Evolutionary conservation across 2,888 invertebrate genomes (phyloP).

Genomic region (Galerucella pusilla): DNA sequence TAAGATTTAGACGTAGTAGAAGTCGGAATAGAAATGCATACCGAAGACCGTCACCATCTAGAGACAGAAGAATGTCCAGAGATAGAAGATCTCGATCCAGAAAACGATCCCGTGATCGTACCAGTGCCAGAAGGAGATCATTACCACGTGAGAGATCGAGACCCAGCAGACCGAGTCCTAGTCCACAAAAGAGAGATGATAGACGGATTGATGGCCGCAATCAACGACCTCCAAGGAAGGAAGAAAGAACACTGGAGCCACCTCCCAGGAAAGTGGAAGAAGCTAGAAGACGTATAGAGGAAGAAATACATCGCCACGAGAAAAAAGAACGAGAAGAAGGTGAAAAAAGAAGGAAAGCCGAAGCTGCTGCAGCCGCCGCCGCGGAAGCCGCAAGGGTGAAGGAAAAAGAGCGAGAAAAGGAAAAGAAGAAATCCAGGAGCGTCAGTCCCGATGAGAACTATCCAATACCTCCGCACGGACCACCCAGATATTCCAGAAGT

Average conservation of each 20-base stretch:
- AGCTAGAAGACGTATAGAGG: conserved; percentile 55
- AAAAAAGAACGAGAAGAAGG: conserved; percentile 52
- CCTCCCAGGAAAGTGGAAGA: conserved; percentile 57
- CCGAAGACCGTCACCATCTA: conserved; percentile 55
- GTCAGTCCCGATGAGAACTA: conserved; percentile 57
- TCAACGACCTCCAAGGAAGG: conserved; percentile 48
- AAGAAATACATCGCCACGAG: conserved; percentile 50
- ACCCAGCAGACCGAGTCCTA: conserved; percentile 60
- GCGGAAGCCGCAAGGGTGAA: conserved; percentile 47
- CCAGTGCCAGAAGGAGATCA: conserved; percentile 61
- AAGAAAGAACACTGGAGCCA: conserved; percentile 56
- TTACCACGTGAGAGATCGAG: conserved; percentile 55
- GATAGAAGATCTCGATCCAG: conserved; percentile 63
- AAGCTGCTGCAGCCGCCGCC: conserved; percentile 53
- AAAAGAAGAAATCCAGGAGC: conserved; percentile 61
- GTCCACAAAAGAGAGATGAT: conserved; percentile 56
- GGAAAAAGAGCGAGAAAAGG: conserved; percentile 55
- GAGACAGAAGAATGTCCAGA: conserved; percentile 55
- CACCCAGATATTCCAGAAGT: conserved; percentile 75
- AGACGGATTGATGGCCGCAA: conserved; percentile 53
- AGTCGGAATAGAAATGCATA: conserved; percentile 60
- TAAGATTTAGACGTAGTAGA: conserved; percentile 58
- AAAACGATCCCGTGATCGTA: conserved; percentile 52
- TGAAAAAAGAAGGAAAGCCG: conserved; percentile 45
- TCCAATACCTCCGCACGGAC: conserved; percentile 63